Conservation (phyloP, 2,113 vertebrate species). For the Baryphthengus martii region DNA sequence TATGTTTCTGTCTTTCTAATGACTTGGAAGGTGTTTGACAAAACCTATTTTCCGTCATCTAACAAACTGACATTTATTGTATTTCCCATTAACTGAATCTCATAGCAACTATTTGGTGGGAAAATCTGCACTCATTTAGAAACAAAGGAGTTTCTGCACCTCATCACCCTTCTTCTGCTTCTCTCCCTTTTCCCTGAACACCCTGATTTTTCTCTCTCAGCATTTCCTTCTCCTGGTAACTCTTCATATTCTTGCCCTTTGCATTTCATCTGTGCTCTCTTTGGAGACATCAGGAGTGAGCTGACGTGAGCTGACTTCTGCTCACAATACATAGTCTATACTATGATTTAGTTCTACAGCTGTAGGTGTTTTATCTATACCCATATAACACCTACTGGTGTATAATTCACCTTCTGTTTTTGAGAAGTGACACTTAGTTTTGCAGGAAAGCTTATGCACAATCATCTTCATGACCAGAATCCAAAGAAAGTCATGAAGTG, state of each 20-base stretch:
- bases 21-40: background rate
- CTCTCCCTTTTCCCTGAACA: background rate
- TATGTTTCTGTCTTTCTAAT: conserved; percentile 9
- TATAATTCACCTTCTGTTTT: background rate
- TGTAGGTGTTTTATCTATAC: background rate
- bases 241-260: background rate
- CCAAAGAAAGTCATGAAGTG: background rate
- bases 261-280: background rate
- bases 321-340: background rate
- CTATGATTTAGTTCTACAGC: background rate
- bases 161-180: background rate
- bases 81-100: background rate
- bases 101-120: conserved; percentile 7
- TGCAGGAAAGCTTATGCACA: background rate
- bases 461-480: background rate
- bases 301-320: background rate
- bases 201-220: background rate
- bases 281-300: background rate
- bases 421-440: background rate
- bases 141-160: conserved; percentile 10
- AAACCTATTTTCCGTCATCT: background rate
- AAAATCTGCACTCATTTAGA: conserved; percentile 12
- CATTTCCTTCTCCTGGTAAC: background rate
- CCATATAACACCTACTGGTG: background rate
- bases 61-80: background rate